Base-by-base conservation (phyloP, 2,797 vertebrate species). In the Loriculus beryllinus region DNA sequence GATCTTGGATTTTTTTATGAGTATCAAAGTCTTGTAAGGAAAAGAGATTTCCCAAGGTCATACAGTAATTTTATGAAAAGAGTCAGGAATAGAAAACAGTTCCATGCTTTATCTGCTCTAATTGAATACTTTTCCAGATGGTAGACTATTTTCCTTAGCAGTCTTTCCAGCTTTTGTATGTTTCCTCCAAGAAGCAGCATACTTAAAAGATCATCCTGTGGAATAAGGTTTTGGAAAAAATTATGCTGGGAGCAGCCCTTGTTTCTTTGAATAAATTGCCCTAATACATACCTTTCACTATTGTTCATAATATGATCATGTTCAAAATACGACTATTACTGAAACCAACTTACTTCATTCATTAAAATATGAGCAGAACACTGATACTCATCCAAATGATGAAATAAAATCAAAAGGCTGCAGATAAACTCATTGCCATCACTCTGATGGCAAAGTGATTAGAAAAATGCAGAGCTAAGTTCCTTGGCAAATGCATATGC, bases 21-120 rank as follows among this genome's bases (percentile, higher is more conserved):
- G 20, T 91, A 79, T 40, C 26, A 14, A 87, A 87, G 37, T 94
- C 69, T 75, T 93, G 62, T 51, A 81, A 90, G 43, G 49, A 74
- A 93, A 71, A 90, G 75, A 95, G 57, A 89, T 92, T 93, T 95
- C 82, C 69, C 54, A 69, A 57, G 83, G 57, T 91, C 67, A 63
- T 83, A 39, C 28, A 62, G 21, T 71, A 63, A 78, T 85, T 85
- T 83, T 81, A 7, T 70, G 51, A 48, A 88, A 88, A 92, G 51
- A 79, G 56, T 87, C 54, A 79, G 69, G 59, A 87, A 40, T 14
- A 86, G 69, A 56, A 72, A 72, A 63, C 28, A 78, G 29, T 14
- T 91, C 47, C 29, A 9, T 90, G 35, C 47, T 92, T 87, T 95
- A 90, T 88, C 59, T 87, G 31, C 40, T 94, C 26, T 79, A 68